Evolutionary conservation across 2,797 vertebrate species (phyloP).

Genomic region (Darevskia mixta): DNA sequence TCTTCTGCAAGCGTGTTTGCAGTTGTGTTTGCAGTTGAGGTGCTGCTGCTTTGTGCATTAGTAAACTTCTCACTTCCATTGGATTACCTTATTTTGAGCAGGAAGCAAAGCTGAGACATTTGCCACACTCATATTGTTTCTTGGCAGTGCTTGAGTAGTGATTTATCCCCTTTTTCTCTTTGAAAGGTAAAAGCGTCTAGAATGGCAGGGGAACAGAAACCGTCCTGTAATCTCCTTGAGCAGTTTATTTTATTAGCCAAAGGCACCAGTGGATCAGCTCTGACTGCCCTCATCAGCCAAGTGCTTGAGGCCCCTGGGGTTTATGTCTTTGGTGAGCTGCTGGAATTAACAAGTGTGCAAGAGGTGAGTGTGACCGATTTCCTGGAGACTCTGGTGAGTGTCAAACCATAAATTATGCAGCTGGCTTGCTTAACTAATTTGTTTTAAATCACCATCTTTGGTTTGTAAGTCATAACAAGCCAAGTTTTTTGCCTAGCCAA

Average conservation of each 20-base stretch:
- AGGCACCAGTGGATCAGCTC: constrained; percentile 82
- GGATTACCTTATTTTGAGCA: constrained; percentile 13
- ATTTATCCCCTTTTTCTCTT: constrained; percentile 53
- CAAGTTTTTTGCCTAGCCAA: too few relatives aligned
- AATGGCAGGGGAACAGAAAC: constrained; percentile 88
- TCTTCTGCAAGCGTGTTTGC: not conserved
- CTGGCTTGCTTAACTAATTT: not conserved
- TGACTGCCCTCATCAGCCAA: constrained; percentile 86
- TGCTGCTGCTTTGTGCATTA: constrained; percentile 9
- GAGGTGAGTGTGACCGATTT: constrained; percentile 77
- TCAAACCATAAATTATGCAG: not conserved
- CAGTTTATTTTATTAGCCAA: constrained; percentile 87
- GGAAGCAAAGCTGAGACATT: not conserved
- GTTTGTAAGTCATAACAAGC: too few relatives aligned
- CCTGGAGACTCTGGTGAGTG: not conserved
- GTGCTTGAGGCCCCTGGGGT: constrained; percentile 86
- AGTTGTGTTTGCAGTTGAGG: not conserved
- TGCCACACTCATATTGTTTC: not conserved
- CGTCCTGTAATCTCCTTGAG: constrained; percentile 82
- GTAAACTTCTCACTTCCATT: not conserved
- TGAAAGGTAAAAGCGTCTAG: constrained; percentile 77
- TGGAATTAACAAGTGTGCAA: constrained; percentile 83
- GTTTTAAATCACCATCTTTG: not conserved
- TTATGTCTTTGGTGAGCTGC: constrained; percentile 86
- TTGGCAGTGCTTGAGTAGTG: constrained; percentile 27